phyloP scores from a whole-genome alignment of 2,888 invertebrate species.

The Eristalis arbustorum region DNA sequence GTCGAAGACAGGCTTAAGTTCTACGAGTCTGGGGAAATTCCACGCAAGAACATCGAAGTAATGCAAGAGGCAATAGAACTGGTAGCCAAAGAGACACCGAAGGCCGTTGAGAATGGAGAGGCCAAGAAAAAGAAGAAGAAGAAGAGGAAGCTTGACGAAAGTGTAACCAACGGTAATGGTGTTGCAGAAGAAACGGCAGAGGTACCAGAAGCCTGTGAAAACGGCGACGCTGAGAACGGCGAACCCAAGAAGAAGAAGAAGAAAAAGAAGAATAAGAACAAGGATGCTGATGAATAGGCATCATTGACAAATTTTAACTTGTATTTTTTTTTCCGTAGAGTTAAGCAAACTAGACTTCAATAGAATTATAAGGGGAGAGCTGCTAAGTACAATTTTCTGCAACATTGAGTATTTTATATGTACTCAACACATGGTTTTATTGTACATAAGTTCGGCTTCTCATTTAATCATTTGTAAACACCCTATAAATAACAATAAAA shows the following conservation, averaged over 20 bases:
- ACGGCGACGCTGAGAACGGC: slow-evolving; percentile 71
- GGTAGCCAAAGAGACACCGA: slow-evolving; percentile 77
- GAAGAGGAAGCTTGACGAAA: slow-evolving; percentile 81
- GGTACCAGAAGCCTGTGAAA: slow-evolving; percentile 67
- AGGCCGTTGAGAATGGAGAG: slow-evolving; percentile 33
- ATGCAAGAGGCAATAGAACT: slow-evolving; percentile 96
- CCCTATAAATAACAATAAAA: slow-evolving; percentile 45
- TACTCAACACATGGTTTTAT: slow-evolving; percentile 18
- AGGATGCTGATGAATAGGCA: slow-evolving; percentile 73
- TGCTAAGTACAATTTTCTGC: neutral
- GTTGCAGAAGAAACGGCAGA: slow-evolving; percentile 38
- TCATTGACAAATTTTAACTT: slow-evolving; percentile 47
- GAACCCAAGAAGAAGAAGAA: slow-evolving; percentile 80
- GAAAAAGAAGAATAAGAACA: slow-evolving; percentile 79
- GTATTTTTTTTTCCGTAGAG: slow-evolving; percentile 53
- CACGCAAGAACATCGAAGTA: slow-evolving; percentile 97
- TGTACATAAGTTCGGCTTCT: neutral
- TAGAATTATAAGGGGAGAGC: neutral
- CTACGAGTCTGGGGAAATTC: slow-evolving; percentile 96
- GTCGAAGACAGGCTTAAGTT: slow-evolving; percentile 97
- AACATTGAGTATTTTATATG: slow-evolving; percentile 22
- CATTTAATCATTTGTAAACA: slow-evolving; percentile 28
- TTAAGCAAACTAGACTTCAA: slow-evolving; percentile 33
- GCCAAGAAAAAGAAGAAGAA: slow-evolving; percentile 79
- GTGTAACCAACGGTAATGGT: slow-evolving; percentile 72